These are phyloP conservation scores for Phocoena phocoena DNA, from an alignment of 2,113 vertebrate species.

Conservation along the genomic window DNA sequence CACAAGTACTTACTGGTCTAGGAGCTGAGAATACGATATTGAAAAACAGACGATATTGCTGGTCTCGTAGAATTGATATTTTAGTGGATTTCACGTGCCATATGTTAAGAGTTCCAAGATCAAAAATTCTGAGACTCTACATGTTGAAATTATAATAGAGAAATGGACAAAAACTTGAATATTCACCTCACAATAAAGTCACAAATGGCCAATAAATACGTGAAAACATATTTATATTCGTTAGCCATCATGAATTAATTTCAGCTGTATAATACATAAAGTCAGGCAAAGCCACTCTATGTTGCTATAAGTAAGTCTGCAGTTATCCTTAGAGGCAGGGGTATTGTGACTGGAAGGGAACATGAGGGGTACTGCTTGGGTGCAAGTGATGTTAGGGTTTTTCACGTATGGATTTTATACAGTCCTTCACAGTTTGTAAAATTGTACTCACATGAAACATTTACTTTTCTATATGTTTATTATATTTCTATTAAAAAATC, in stretches of 20 bases:
- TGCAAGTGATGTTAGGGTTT: not conserved
- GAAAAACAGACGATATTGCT: not conserved
- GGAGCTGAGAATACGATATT: not conserved
- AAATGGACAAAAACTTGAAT: not conserved
- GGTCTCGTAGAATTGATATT: not conserved
- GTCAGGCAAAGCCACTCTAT: not conserved
- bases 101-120: not conserved
- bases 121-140: not conserved
- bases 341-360: not conserved
- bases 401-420: not conserved
- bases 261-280: not conserved
- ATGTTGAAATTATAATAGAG: not conserved
- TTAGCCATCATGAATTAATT: not conserved
- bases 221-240: not conserved
- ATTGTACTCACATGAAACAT: not conserved
- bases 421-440: not conserved
- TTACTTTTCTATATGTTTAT: not conserved
- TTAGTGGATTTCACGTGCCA: not conserved
- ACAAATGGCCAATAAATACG: not conserved
- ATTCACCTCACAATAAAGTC: not conserved
- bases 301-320: not conserved
- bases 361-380: fast-evolving
- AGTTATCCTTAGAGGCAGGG: not conserved
- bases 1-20: not conserved
- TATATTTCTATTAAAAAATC: not conserved